Evolutionary conservation across 2,797 vertebrate species (phyloP).

Genomic region (Chaunax sp.): DNA sequence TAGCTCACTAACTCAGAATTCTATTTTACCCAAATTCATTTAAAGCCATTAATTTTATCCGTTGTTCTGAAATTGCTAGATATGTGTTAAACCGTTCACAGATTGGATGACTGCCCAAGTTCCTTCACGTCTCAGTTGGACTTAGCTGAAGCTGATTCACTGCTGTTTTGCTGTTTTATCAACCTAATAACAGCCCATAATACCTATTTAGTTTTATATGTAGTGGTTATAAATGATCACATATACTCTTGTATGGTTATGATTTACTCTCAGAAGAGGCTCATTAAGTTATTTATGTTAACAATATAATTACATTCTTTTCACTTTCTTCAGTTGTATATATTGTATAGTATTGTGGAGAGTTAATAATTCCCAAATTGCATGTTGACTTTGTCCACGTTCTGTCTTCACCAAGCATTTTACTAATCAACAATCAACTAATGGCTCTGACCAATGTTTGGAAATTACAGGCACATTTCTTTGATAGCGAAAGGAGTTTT

Average conservation of each 20-base stretch:
- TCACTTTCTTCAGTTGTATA: slow-evolving; percentile 7
- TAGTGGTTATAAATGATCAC: not conserved
- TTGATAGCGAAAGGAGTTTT: not conserved
- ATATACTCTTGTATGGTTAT: not conserved
- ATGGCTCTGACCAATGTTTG: not conserved
- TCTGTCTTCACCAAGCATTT: too few relatives aligned
- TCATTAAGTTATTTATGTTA: not conserved
- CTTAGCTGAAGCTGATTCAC: slow-evolving; percentile 53
- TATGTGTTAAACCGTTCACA: slow-evolving; percentile 53
- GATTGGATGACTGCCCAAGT: slow-evolving; percentile 54
- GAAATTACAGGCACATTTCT: slow-evolving; percentile 1
- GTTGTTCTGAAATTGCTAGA: slow-evolving; percentile 41
- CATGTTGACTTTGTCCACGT: not conserved
- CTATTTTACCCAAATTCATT: slow-evolving; percentile 48
- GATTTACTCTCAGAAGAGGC: not conserved
- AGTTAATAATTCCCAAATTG: not conserved
- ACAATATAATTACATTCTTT: slow-evolving; percentile 1
- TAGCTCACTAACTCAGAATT: slow-evolving; percentile 23
- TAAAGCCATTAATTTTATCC: slow-evolving; percentile 44
- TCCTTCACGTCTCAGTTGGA: slow-evolving; percentile 54
- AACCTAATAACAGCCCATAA: slow-evolving; percentile 13
- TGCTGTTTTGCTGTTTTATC: slow-evolving; percentile 38
- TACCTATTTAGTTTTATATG: slow-evolving; percentile 2
- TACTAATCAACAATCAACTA: too few relatives aligned
- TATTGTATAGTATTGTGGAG: not conserved